Evolutionary conservation across 2,113 vertebrate species (phyloP).

Genomic region (Corythornis madagascariensis): DNA sequence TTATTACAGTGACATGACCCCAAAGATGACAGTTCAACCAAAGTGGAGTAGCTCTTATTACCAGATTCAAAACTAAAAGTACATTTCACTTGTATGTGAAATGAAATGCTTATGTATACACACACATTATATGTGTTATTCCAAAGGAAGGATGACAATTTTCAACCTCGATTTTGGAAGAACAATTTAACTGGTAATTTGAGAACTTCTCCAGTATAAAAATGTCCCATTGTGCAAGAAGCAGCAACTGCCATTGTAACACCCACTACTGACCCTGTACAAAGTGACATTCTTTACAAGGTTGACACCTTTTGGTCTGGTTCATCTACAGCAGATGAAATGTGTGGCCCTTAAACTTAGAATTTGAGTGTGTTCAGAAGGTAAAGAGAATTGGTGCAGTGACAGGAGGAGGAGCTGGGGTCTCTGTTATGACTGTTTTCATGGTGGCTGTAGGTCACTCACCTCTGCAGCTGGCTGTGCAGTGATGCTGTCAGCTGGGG

Average conservation of each 20-base stretch:
- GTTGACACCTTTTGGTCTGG: not conserved
- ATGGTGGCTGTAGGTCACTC: not conserved
- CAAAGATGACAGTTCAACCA: not conserved
- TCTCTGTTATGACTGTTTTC: not conserved
- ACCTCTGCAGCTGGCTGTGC: not conserved
- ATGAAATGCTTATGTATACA: too few relatives aligned
- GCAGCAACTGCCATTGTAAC: not conserved
- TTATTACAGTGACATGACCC: not conserved
- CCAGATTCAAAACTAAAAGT: not conserved
- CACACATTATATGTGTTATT: not conserved
- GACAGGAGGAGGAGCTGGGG: fast-evolving
- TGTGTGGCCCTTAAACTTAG: not conserved
- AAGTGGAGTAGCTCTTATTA: not conserved
- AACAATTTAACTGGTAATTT: not conserved
- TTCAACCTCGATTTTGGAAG: not conserved
- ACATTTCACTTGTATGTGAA: not conserved
- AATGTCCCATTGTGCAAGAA: not conserved
- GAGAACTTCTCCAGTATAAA: not conserved
- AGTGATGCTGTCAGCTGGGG: not conserved
- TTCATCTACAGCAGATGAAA: not conserved
- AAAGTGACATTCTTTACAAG: not conserved
- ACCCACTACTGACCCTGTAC: not conserved
- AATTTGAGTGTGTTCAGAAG: not conserved
- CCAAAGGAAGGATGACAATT: not conserved
- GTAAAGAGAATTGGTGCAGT: not conserved